Conservation (phyloP, 2,113 vertebrate species). For the Semnornis frantzii region DNA sequence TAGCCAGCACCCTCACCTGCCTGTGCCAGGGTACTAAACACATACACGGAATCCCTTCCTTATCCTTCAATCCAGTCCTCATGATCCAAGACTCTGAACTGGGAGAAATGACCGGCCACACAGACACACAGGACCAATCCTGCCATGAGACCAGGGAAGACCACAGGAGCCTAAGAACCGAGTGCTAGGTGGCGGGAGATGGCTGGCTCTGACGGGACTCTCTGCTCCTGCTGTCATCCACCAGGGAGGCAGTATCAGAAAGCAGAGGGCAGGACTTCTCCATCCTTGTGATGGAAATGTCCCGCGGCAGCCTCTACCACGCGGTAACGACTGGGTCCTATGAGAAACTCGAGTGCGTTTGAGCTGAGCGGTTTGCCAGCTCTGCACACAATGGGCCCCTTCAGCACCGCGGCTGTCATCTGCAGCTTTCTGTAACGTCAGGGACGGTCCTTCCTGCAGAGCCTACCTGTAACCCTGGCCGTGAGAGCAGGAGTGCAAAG, state of each 20-base stretch:
- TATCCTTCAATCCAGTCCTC: background rate
- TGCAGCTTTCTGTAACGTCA: background rate
- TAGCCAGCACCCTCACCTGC: background rate
- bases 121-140: background rate
- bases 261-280: background rate
- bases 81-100: background rate
- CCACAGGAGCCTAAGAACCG: background rate
- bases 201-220: background rate
- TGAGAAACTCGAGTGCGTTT: conserved; percentile 27
- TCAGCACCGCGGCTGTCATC: background rate
- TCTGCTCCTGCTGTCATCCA: background rate
- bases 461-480: background rate
- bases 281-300: background rate
- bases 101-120: background rate
- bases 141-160: background rate
- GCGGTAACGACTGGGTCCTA: conserved; percentile 13
- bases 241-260: background rate
- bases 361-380: conserved; percentile 1
- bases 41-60: rapidly evolving
- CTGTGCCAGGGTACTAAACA: background rate
- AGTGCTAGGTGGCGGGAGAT: rapidly evolving
- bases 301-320: conserved; percentile 22
- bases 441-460: background rate
- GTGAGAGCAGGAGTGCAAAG: background rate
- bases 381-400: background rate